phyloP scores from a whole-genome alignment of 2,888 invertebrate species.

The Parasteatoda lunata region DNA sequence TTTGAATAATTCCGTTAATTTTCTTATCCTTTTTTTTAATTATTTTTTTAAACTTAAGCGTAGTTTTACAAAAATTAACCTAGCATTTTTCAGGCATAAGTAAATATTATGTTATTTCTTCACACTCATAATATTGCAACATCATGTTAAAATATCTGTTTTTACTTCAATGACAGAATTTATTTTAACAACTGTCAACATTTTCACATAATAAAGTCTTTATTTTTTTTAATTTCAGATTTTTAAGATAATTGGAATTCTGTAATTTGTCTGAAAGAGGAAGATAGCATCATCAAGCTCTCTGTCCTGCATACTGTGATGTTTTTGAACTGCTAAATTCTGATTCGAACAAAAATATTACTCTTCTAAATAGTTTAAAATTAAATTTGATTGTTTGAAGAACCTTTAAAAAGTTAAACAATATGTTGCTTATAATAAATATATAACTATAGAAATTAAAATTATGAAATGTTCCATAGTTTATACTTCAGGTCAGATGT shows the following conservation, averaged over 20 bases:
- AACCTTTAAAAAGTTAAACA: constrained; percentile 4
- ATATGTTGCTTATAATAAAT: constrained; percentile 21
- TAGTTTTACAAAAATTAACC: too few relatives aligned
- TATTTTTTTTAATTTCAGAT: constrained; percentile 15
- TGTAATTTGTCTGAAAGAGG: constrained; percentile 40
- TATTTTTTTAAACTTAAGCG: too few relatives aligned
- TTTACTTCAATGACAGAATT: too few relatives aligned
- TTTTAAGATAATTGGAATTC: constrained; percentile 26
- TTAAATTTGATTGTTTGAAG: constrained; percentile 35
- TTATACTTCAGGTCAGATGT: constrained; percentile 21
- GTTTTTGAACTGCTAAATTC: constrained; percentile 37
- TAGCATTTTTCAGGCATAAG: too few relatives aligned
- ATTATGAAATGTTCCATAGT: constrained; percentile 14
- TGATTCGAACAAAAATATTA: constrained; percentile 45
- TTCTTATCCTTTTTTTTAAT: too few relatives aligned
- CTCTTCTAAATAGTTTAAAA: constrained; percentile 31
- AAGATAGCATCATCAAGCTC: constrained; percentile 46
- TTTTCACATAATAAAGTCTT: too few relatives aligned
- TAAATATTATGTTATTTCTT: too few relatives aligned
- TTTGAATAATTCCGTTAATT: too few relatives aligned
- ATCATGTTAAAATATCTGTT: too few relatives aligned
- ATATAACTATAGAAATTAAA: constrained; percentile 31
- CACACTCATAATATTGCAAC: too few relatives aligned
- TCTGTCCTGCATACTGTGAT: constrained; percentile 57
- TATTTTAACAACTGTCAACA: too few relatives aligned